Conservation (phyloP, 2,888 invertebrate species). For the Scotopteryx bipunctaria region DNA sequence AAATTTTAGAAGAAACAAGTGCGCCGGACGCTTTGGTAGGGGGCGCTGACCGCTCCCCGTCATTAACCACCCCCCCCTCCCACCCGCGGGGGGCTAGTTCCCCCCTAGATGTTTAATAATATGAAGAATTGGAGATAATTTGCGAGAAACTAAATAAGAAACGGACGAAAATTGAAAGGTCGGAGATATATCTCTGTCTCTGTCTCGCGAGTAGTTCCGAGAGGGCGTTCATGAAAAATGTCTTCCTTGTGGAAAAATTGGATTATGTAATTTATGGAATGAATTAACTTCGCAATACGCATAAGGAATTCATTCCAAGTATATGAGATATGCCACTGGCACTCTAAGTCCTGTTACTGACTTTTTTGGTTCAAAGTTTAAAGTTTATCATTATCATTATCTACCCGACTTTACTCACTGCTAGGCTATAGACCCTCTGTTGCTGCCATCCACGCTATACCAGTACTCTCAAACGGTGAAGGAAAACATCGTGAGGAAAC, state of each 20-base stretch:
- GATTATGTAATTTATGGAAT: constrained; percentile 32
- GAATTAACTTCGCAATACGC: constrained; percentile 19
- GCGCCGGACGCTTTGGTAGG: constrained; percentile 66
- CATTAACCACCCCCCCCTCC: constrained; percentile 67
- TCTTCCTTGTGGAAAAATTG: constrained; percentile 30
- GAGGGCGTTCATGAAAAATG: constrained; percentile 32
- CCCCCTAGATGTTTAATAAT: constrained; percentile 82
- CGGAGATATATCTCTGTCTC: constrained; percentile 49
- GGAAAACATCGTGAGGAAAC: neutral
- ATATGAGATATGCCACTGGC: no score
- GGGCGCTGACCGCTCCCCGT: constrained; percentile 78
- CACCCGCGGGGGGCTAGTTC: constrained; percentile 64
- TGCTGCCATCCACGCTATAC: no score
- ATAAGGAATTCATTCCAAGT: neutral
- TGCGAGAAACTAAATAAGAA: constrained; percentile 84
- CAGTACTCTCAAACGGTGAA: no score
- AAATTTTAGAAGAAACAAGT: constrained; percentile 83
- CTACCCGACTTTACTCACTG: no score
- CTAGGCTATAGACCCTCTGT: no score
- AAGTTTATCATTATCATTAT: no score
- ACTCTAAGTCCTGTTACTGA: no score
- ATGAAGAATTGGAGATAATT: constrained; percentile 84
- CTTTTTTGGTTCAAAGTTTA: no score
- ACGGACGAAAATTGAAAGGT: constrained; percentile 81
- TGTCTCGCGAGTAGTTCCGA: constrained; percentile 40